A percentile compares a stretch with the other conserved stretches of the same genome.
phyloP scores from a whole-genome alignment of 2,888 invertebrate species.

The Emmelina monodactyla region DNA sequence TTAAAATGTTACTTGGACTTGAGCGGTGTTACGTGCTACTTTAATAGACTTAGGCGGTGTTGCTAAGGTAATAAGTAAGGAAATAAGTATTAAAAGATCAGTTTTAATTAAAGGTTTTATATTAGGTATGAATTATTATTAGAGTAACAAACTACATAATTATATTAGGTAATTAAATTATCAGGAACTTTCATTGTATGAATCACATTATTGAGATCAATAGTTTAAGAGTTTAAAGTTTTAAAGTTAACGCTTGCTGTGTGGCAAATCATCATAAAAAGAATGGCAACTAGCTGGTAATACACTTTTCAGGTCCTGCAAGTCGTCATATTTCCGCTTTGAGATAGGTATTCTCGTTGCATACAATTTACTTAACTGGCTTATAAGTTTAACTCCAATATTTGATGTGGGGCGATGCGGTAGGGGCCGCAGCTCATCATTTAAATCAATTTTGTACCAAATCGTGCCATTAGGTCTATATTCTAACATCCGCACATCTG shows the following conservation, averaged over 20 bases:
- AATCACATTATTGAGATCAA: no score
- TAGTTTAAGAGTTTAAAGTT: neutral
- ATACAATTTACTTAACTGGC: conserved; percentile 14
- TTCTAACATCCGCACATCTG: conserved; percentile 12
- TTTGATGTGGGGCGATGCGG: conserved; percentile 12
- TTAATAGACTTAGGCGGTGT: no score
- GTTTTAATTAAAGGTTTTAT: no score
- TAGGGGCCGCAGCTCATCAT: conserved; percentile 13
- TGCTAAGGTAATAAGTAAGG: no score
- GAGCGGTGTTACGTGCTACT: no score
- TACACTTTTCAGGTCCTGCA: conserved; percentile 20
- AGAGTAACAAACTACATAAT: no score
- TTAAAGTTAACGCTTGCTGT: conserved; percentile 6
- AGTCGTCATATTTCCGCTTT: conserved; percentile 17
- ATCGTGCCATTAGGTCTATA: conserved; percentile 14
- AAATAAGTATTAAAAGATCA: no score
- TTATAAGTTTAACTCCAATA: conserved; percentile 14
- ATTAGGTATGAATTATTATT: no score
- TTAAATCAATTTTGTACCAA: conserved; percentile 10
- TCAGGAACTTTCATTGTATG: no score
- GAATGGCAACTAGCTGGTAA: conserved; percentile 16
- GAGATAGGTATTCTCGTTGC: conserved; percentile 17
- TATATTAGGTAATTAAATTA: no score
- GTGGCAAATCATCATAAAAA: conserved; percentile 18
- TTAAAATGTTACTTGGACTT: no score